phyloP scores from a whole-genome alignment of 53 echinoderm and acorn worm species.

The Patiria pectinifera region DNA sequence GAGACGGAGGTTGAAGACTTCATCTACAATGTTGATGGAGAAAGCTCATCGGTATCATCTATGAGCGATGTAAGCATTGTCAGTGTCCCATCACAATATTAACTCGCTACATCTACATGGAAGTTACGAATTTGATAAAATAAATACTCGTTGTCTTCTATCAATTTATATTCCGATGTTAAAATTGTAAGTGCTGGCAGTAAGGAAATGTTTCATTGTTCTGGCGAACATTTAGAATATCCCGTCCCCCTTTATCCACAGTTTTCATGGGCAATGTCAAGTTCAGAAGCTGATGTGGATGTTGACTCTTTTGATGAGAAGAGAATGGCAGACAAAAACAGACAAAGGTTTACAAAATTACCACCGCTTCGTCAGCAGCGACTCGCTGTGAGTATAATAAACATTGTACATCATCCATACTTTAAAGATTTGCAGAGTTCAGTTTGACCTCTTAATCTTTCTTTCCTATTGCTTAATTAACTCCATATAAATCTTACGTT shows the following conservation, averaged over 20 bases:
- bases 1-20: background rate
- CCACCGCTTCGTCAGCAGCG: constrained; percentile 24
- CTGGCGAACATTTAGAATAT: too few species aligned
- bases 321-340: background rate
- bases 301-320: background rate
- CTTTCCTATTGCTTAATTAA: background rate
- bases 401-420: background rate
- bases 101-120: too few species aligned
- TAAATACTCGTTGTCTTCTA: too few species aligned
- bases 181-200: too few species aligned
- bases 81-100: background rate
- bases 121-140: too few species aligned
- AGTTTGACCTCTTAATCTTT: background rate
- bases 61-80: background rate
- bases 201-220: too few species aligned
- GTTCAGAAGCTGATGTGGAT: background rate
- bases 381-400: constrained; percentile 9
- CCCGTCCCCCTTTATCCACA: too few species aligned
- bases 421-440: background rate
- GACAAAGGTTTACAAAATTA: background rate
- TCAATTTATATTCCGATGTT: too few species aligned
- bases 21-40: background rate
- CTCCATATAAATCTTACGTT: too few species aligned
- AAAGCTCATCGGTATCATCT: background rate
- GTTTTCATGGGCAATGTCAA: background rate